Base-by-base conservation (phyloP, 2,797 vertebrate species). In the Bufotes viridis region DNA sequence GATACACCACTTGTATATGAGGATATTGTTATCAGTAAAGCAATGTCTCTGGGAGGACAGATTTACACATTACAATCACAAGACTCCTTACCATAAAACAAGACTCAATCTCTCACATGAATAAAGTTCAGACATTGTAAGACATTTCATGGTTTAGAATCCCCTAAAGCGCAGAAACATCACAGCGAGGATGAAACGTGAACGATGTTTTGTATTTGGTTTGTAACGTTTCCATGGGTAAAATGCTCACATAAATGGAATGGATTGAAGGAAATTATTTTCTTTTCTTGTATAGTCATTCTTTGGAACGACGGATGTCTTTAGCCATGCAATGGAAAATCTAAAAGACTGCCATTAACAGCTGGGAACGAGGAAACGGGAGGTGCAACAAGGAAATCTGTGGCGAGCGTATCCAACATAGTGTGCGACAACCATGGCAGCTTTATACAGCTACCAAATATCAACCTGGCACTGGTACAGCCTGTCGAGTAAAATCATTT, bases 261-360 rank as follows among this genome's bases (percentile, higher is more conserved):
- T 42, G 4, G 26, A 76, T 9, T 7, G n/a, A 57, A 78, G 10
- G 70, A 58, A 51, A 20, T 51, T 58, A 34, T 51, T 81, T 74
- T 60, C n/a, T 22, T 42, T 51, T 29, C 53, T 34, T 67, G 26
- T 20, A 63, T 57, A 78, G 63, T 58, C 60, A 82, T 78, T 83
- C 58, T 58, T 13, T 87, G 74, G 72, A 85, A 34, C 6, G 11
- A 42, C 69, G 20, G 26, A 57, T 24, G 3, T 22, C 24, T 78
- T 79, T 34, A 67, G 51, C 53, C 11, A 83, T 34, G 69, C 72
- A 82, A 70, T 89, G 84, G 88, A 86, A 89, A 86, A 82, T 13
- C 9, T 26, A 57, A 67, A 49, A 82, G 49, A 53, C 42, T 86
- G 84, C 88, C 88, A 89, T 86, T 89, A 82, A 70, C 51, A 89